Conservation (phyloP, 2,888 invertebrate genomes). For the Ornithoptera priamus region DNA sequence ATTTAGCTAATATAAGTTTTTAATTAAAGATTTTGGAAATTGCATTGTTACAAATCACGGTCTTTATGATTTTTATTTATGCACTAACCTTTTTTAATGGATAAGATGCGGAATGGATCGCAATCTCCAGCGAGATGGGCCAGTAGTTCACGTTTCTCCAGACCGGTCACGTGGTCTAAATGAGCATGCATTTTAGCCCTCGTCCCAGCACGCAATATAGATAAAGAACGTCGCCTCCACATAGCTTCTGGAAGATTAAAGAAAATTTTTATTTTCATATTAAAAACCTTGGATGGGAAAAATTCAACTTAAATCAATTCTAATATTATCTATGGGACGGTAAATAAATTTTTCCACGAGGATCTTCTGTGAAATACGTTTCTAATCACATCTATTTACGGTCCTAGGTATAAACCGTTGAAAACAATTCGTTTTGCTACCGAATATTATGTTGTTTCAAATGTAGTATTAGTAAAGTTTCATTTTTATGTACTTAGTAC, state of each 20-base stretch:
- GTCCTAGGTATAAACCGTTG: no score
- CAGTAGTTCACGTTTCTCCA: slow-evolving; percentile 93
- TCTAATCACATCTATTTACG: background rate
- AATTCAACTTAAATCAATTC: background rate
- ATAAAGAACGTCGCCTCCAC: slow-evolving; percentile 41
- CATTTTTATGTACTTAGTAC: no score
- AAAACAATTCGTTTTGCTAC: no score
- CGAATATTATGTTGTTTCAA: no score
- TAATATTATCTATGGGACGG: background rate
- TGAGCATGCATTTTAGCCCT: slow-evolving; percentile 86
- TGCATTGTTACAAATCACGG: no score
- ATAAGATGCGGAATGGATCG: slow-evolving; percentile 89
- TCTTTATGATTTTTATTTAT: background rate
- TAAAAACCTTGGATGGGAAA: no score
- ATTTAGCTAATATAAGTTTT: no score
- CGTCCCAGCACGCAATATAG: slow-evolving; percentile 45
- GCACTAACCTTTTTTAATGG: slow-evolving; percentile 78
- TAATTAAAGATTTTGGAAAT: no score
- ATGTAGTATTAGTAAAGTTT: no score
- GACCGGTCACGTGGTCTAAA: slow-evolving; percentile 94
- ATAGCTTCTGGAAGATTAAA: slow-evolving; percentile 31
- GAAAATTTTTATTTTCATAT: background rate
- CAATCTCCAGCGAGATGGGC: slow-evolving; percentile 94
- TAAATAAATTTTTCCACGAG: no score
- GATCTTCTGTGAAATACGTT: no score